These are phyloP conservation scores for Crotophaga sulcirostris DNA, from an alignment of 2,113 vertebrate genomes.

Conservation along the genomic window DNA sequence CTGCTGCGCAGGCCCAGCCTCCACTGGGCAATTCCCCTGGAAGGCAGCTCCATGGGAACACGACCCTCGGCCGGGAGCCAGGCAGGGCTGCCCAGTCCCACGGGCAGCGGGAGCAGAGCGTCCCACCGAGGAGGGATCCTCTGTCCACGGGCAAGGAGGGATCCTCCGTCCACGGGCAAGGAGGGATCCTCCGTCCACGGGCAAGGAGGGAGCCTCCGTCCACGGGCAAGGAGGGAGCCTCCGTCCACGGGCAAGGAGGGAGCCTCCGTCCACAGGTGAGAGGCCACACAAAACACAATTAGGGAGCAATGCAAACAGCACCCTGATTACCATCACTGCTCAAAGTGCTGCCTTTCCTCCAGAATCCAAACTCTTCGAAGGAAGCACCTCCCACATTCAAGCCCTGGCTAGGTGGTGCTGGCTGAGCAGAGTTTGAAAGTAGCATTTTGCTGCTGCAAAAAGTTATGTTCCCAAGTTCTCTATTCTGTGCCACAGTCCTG, in stretches of 20 bases:
- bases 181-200: too few species aligned
- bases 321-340: not conserved
- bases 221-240: too few species aligned
- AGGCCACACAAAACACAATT: not conserved
- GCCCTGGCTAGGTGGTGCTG: not conserved
- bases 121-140: too few species aligned
- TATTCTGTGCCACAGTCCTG: rapidly evolving
- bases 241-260: too few species aligned
- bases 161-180: too few species aligned
- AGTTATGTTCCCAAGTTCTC: not conserved
- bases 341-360: not conserved
- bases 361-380: not conserved
- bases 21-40: rapidly evolving
- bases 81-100: not conserved
- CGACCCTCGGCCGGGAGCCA: not conserved
- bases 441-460: not conserved
- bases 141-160: too few species aligned
- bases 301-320: not conserved
- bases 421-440: not conserved
- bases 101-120: not conserved
- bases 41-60: not conserved
- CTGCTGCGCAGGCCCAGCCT: too few species aligned
- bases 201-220: too few species aligned
- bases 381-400: not conserved
- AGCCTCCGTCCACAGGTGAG: not conserved